Evolutionary conservation across 2,888 invertebrate genomes (phyloP), one percentile per base, ranked within the genome.

Genomic region (Invenusta paracnida): DNA sequence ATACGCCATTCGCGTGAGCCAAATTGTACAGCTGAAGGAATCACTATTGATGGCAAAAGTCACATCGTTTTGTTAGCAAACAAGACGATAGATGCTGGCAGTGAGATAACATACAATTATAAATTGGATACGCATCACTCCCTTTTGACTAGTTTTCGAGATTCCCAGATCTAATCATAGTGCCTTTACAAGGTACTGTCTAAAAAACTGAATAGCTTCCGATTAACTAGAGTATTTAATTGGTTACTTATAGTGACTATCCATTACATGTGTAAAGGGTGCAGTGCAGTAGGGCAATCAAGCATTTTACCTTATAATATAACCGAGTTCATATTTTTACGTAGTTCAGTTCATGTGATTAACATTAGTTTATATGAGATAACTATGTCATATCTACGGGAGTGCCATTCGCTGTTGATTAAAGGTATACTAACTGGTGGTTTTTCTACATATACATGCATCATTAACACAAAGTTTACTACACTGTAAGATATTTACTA

Each of bases 1-100:
- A 96, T 99, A 92, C 99, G 99, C 93, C 99, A 99, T 93, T 98
- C 97, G 85, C 99, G 99, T 92, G 96, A 96, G 93, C 99, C 99
- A 85, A 99, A 99, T 93, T 99, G 99, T 93, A 96, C 97, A 85
- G 97, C 99, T 81, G 98, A 99, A 93, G 95, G 95, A 88, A 96
- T 98, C 28, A 96, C 97, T 93, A 96, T 98, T 87, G 98, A 98
- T 92, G 94, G 97, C 87, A 96, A 96, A 90, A 93, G 96, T 89
- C 97, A 98, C 92, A 98, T 99, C 90, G 92, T 93, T 87, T 98
- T 99, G 91, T 97, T 98, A 93, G 96, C 99, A 86, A 98, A 97
- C 92, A 93, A 98, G 88, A 94, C 96, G 91, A 97, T 99, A 90
- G 94, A 94, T 90, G 94, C 97, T 89, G 97, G 98, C 87, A 99